These are phyloP conservation scores for Macropis europaea DNA, from an alignment of 2,888 invertebrate species.

Conservation along the genomic window DNA sequence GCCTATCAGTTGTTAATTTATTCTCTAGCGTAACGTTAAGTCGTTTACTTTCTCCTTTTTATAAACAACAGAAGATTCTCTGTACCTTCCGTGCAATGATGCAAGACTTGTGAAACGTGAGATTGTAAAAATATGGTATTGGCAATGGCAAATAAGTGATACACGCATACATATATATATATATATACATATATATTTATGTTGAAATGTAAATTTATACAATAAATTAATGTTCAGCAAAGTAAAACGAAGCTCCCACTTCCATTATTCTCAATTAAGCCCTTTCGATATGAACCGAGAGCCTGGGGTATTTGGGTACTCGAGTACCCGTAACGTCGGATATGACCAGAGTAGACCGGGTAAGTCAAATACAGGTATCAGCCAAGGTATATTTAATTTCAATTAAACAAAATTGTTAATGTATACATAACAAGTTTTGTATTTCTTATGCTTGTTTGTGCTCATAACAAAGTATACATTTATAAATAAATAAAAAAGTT, in stretches of 20 bases:
- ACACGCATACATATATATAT: constrained; percentile 44
- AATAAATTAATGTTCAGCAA: constrained; percentile 49
- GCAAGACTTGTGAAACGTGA: constrained; percentile 4
- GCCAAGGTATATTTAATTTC: too few species aligned
- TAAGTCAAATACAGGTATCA: background rate
- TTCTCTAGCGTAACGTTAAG: constrained; percentile 11
- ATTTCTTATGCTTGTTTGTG: too few species aligned
- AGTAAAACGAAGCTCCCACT: background rate
- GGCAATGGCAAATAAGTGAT: constrained; percentile 26
- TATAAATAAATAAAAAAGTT: too few species aligned
- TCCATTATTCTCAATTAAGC: background rate
- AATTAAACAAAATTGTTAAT: too few species aligned
- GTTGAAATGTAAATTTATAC: constrained; percentile 56
- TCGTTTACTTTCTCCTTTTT: background rate
- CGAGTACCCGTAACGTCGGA: too few species aligned
- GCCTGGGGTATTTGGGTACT: too few species aligned
- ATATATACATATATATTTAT: constrained; percentile 44
- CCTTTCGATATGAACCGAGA: too few species aligned
- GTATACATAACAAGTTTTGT: too few species aligned
- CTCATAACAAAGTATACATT: too few species aligned
- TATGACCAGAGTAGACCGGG: too few species aligned
- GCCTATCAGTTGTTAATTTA: constrained; percentile 10
- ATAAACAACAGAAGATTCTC: background rate
- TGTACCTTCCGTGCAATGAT: constrained; percentile 14
- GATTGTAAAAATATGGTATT: constrained; percentile 23